These are phyloP conservation scores for Spinus pinus DNA, from an alignment of 2,797 vertebrate species.

Conservation along the genomic window DNA sequence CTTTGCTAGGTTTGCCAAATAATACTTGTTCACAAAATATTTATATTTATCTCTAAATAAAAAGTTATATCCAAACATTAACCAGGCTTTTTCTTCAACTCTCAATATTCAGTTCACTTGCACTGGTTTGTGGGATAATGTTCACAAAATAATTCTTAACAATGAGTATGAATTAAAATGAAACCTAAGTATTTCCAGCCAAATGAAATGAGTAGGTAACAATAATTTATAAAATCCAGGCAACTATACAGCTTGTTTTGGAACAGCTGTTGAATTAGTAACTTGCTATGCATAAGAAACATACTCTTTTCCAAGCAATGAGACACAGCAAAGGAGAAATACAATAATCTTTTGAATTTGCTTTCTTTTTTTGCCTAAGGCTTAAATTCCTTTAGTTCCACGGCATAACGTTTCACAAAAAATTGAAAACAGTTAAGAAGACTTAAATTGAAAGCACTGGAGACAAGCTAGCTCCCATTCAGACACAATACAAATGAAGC, in stretches of 20 bases:
- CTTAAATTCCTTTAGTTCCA: background rate
- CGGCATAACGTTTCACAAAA: background rate
- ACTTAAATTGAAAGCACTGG: background rate
- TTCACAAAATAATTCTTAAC: background rate
- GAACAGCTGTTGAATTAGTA: background rate
- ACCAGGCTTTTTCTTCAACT: background rate
- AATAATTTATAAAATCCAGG: background rate
- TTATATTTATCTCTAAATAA: background rate
- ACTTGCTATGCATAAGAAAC: background rate
- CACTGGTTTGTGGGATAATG: background rate
- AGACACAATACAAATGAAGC: background rate
- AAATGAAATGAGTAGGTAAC: background rate
- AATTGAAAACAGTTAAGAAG: background rate
- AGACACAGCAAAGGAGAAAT: background rate
- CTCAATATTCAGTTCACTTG: background rate
- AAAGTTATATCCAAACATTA: background rate
- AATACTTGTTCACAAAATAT: background rate
- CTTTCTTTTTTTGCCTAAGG: background rate
- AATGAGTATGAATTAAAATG: background rate
- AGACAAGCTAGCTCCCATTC: background rate
- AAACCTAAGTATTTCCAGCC: background rate
- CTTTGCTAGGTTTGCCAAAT: background rate
- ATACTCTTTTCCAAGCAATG: background rate
- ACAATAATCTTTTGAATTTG: background rate
- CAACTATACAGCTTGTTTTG: background rate